A percentile compares a stretch with the other conserved stretches of the same genome.
phyloP scores from a whole-genome alignment of 37 sponge, comb jelly and placozoan genomes.

The Petrosia ficiformis region DNA sequence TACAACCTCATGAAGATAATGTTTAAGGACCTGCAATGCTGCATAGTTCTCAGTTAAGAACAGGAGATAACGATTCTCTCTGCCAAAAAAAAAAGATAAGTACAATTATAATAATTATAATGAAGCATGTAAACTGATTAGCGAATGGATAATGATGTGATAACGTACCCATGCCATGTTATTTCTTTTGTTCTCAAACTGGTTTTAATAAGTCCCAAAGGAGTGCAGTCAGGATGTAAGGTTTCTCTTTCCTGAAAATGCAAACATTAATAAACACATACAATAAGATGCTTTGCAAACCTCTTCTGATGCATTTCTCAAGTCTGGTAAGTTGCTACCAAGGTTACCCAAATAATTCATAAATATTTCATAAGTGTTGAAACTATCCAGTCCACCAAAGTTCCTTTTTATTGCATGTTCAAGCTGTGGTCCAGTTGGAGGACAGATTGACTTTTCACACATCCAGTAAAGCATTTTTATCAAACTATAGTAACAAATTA shows the following conservation, averaged over 20 bases:
- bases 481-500: constrained; percentile 46
- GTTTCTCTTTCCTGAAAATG: no score
- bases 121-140: no score
- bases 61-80: constrained; percentile 93
- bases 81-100: constrained; percentile 14
- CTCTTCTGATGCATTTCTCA: constrained; percentile 10
- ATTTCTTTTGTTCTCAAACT: constrained; percentile 63
- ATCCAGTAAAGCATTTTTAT: constrained; percentile 91
- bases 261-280: no score
- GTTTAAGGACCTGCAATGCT: constrained; percentile 76
- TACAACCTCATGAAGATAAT: constrained; percentile 32
- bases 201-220: constrained; percentile 70
- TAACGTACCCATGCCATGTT: constrained; percentile 79
- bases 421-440: constrained; percentile 45
- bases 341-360: background rate
- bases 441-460: constrained; percentile 34
- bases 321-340: background rate
- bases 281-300: no score
- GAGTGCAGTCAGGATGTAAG: constrained; percentile 55
- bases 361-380: constrained; percentile 35
- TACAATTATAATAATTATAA: background rate
- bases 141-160: no score
- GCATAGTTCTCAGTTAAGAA: constrained; percentile 93
- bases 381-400: constrained; percentile 77
- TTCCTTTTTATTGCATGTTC: constrained; percentile 85